These are phyloP conservation scores for Thymelicus sylvestris DNA, from an alignment of 2,888 invertebrate species.

Conservation along the genomic window DNA sequence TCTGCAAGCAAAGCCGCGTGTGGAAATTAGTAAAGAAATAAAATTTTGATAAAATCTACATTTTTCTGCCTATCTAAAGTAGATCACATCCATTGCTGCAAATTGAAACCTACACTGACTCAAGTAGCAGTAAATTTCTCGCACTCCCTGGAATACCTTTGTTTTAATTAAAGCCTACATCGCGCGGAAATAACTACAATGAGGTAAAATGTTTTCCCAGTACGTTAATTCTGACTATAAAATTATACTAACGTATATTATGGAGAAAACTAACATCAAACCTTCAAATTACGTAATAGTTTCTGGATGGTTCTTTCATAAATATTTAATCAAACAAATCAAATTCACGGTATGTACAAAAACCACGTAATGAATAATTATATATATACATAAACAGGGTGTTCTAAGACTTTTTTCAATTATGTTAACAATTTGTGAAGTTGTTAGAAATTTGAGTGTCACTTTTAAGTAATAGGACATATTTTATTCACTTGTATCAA, in stretches of 20 bases:
- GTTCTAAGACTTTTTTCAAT: too few species aligned
- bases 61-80: not conserved
- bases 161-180: constrained; percentile 13
- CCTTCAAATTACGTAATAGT: not conserved
- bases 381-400: too few species aligned
- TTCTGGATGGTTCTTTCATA: too few species aligned
- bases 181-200: constrained; percentile 2
- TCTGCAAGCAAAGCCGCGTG: too few species aligned
- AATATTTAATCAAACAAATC: too few species aligned
- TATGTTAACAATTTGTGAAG: too few species aligned
- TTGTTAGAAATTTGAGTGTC: too few species aligned
- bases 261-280: not conserved
- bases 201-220: constrained; percentile 9
- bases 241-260: not conserved
- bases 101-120: constrained; percentile 7
- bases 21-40: not conserved
- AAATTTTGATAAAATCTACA: not conserved
- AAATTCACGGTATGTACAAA: too few species aligned
- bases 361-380: too few species aligned
- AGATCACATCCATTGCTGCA: constrained; percentile 4
- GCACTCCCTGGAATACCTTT: constrained; percentile 13
- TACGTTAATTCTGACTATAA: constrained; percentile 1
- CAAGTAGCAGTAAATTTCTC: constrained; percentile 1
- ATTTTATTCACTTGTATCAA: too few species aligned
- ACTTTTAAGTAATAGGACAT: too few species aligned